Conservation (phyloP, 2,888 invertebrate genomes). For the Tolmerus cingulatus region DNA sequence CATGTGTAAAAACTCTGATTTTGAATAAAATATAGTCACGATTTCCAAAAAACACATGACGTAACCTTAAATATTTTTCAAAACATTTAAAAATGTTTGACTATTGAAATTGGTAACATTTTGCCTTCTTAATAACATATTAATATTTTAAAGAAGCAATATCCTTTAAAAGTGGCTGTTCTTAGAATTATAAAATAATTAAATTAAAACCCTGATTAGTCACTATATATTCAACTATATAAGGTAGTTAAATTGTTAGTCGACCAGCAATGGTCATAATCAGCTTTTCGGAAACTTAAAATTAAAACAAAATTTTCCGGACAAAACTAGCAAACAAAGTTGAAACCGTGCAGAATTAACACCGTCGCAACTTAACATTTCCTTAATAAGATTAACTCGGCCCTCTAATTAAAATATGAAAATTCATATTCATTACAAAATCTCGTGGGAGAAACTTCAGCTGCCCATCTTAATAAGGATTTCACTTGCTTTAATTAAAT, state of each 20-base stretch:
- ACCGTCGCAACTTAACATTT: conserved; percentile 10
- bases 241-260: neutral
- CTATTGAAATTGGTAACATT: no score
- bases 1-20: no score
- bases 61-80: no score
- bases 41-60: no score
- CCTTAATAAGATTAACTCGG: conserved; percentile 31
- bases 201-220: neutral
- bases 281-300: neutral
- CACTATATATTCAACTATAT: neutral
- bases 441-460: conserved; percentile 40
- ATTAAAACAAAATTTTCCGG: neutral
- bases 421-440: conserved; percentile 38
- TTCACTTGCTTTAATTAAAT: conserved; percentile 41
- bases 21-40: no score
- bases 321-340: neutral
- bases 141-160: no score
- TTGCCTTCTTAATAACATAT: no score
- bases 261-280: neutral
- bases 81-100: no score
- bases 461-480: conserved; percentile 40
- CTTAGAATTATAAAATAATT: no score
- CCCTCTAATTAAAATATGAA: conserved; percentile 38
- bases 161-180: no score
- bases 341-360: neutral